Evolutionary conservation across 1,140 invertebrate genomes (phyloP), one percentile per base, ranked within the genome.

Genomic region (Sesamia nonagrioides): DNA sequence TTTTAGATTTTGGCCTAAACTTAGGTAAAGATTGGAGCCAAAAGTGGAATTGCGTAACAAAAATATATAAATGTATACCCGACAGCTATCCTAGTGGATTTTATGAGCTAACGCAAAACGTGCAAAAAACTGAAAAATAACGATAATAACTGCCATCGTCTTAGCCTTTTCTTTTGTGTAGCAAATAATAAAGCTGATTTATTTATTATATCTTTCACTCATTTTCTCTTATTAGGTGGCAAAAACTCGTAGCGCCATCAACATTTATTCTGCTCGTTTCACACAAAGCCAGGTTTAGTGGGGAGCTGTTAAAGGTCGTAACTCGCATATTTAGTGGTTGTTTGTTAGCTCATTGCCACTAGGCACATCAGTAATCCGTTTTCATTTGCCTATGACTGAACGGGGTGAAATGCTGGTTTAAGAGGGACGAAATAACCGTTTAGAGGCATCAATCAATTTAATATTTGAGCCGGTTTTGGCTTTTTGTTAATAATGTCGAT

Each of bases 321-420:
- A 7, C 40, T 15, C 35, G 63, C 63, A 68, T 68, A 68, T 68
- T 68, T 68, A 68, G 63, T n/a, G 17, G 63, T 21, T 21, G 63
- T 68, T 68, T 68, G 63, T 13, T 27, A 48, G 63, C 40, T 68
- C 63, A 68, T 68, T 68, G 63, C 63, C 42, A 68, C 60, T 40
- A 63, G 60, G 60, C 60, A 63, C 42, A 68, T 7, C 63, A 48
- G 11, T 68, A 68, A 68, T 68, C 42, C 21, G 18, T 68, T 68
- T 68, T 48, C 63, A 68, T 68, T 68, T 48, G 18, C 13, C 40
- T 18, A 68, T 48, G 60, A 60, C 6, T 17, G 18, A 21, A n/a
- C 13, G 63, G 18, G 18, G 9, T 17, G 40, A 68, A 63, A 68
- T 50, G 42, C 18, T 48, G 11, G 18, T 68, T 18, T 48, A 50